Percentiles rank a stretch among this genome's conserved stretches.
These are phyloP conservation scores for Salmo trutta DNA, from an alignment of 2,797 vertebrate genomes.

Conservation along the genomic window DNA sequence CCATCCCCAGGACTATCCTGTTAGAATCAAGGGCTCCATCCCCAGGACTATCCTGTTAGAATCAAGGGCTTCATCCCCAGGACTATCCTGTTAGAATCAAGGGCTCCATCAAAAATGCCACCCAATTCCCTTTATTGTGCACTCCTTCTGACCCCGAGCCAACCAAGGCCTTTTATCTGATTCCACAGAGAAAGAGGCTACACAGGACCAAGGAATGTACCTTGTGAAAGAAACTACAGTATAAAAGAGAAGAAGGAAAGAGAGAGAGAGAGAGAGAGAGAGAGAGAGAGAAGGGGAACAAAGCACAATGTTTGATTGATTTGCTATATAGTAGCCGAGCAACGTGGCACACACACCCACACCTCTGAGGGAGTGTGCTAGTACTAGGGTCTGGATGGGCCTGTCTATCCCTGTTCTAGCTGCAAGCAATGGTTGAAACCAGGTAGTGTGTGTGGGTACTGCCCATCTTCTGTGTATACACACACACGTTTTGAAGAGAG, in stretches of 20 bases:
- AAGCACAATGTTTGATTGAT: constrained; percentile 17
- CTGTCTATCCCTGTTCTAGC: constrained; percentile 24
- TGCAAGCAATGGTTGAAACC: constrained; percentile 36
- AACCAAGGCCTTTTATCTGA: constrained; percentile 6
- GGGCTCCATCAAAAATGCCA: too few species aligned
- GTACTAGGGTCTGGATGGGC: constrained; percentile 34
- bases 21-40: too few species aligned
- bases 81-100: too few species aligned
- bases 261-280: neutral
- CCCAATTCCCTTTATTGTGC: too few species aligned
- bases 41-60: too few species aligned
- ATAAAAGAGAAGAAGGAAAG: neutral
- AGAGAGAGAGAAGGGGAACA: neutral
- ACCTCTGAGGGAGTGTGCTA: constrained; percentile 31
- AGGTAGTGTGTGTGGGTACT: constrained; percentile 23
- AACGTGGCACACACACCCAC: constrained; percentile 23
- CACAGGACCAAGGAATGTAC: neutral
- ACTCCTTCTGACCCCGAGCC: too few species aligned
- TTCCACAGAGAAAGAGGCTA: neutral
- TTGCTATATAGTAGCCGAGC: constrained; percentile 24
- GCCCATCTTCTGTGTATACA: constrained; percentile 42
- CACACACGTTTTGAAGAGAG: constrained; percentile 6
- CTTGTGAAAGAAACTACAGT: neutral
- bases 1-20: too few species aligned
- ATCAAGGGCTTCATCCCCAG: neutral